A percentile compares a stretch with the other conserved stretches of the same genome.
These are phyloP conservation scores for Porites cylindrica DNA, from an alignment of 92 coral and sea anemone genomes.

Conservation along the genomic window DNA sequence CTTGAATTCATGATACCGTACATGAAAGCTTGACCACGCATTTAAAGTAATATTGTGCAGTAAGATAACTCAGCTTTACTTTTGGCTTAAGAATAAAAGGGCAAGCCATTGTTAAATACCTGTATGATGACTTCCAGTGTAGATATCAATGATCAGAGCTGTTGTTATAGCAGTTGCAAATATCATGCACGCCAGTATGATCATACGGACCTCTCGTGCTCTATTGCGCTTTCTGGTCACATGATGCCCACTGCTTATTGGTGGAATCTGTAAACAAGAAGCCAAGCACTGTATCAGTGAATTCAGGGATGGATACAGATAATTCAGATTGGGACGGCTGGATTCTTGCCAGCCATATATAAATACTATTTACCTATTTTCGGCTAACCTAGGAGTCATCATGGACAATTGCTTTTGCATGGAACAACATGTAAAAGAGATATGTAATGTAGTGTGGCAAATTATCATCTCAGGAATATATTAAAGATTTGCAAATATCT, in stretches of 20 bases:
- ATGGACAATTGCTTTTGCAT: too few relatives aligned
- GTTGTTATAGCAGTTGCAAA: slow-evolving; percentile 87
- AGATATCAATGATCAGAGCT: slow-evolving; percentile 82
- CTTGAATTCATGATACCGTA: too few relatives aligned
- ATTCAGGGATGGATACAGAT: too few relatives aligned
- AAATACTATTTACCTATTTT: too few relatives aligned
- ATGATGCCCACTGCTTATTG: background rate
- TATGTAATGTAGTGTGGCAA: too few relatives aligned
- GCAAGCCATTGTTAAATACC: background rate
- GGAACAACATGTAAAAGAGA: too few relatives aligned
- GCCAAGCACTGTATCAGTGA: background rate
- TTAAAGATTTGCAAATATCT: too few relatives aligned
- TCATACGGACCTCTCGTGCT: slow-evolving; percentile 76
- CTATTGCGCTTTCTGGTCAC: slow-evolving; percentile 39
- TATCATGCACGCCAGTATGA: slow-evolving; percentile 77
- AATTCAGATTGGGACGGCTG: too few relatives aligned
- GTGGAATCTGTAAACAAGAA: background rate
- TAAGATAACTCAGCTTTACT: background rate
- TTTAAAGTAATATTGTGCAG: background rate
- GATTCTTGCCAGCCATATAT: too few relatives aligned
- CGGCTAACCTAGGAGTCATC: too few relatives aligned
- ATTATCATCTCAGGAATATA: too few relatives aligned
- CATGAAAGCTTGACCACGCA: too few relatives aligned
- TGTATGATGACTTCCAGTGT: slow-evolving; percentile 80
- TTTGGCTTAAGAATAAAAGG: background rate